Evolutionary conservation across 2,888 invertebrate species (phyloP).

Genomic region (Merodon equestris): DNA sequence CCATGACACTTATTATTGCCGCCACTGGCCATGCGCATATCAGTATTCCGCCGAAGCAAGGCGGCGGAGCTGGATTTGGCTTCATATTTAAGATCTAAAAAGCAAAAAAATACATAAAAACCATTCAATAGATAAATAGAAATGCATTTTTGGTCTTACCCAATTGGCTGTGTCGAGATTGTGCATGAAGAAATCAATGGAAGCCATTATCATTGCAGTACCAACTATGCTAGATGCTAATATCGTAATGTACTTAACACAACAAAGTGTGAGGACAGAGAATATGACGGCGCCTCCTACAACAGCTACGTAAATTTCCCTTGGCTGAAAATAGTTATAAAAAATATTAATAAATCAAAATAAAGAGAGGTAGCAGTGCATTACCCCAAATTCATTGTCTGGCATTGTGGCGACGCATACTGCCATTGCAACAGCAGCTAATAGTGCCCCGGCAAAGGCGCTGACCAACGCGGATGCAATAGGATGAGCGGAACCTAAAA

Average conservation of each 20-base stretch:
- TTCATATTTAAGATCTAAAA: constrained; percentile 76
- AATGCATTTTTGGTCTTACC: constrained; percentile 71
- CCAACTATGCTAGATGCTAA: constrained; percentile 78
- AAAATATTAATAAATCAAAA: constrained; percentile 17
- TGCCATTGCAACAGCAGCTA: constrained; percentile 78
- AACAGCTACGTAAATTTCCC: constrained; percentile 78
- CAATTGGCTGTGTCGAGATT: constrained; percentile 77
- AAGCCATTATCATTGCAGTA: constrained; percentile 78
- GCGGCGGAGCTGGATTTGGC: constrained; percentile 78
- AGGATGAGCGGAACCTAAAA: constrained; percentile 78
- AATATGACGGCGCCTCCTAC: constrained; percentile 78
- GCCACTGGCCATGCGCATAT: constrained; percentile 78
- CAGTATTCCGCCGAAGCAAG: constrained; percentile 78
- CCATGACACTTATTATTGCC: constrained; percentile 78
- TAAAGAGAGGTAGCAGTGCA: too few species aligned
- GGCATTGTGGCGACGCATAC: constrained; percentile 79
- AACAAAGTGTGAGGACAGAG: constrained; percentile 78
- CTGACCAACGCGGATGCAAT: constrained; percentile 78
- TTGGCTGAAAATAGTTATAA: constrained; percentile 75
- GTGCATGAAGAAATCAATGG: constrained; percentile 78
- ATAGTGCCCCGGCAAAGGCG: constrained; percentile 77
- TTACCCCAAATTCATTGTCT: constrained; percentile 78
- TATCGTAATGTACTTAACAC: constrained; percentile 78
- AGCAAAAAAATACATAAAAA: constrained; percentile 6
- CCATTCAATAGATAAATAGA: background rate